Evolutionary conservation across 2,113 vertebrate genomes (phyloP).

Genomic region (Pelobates fuscus): DNA sequence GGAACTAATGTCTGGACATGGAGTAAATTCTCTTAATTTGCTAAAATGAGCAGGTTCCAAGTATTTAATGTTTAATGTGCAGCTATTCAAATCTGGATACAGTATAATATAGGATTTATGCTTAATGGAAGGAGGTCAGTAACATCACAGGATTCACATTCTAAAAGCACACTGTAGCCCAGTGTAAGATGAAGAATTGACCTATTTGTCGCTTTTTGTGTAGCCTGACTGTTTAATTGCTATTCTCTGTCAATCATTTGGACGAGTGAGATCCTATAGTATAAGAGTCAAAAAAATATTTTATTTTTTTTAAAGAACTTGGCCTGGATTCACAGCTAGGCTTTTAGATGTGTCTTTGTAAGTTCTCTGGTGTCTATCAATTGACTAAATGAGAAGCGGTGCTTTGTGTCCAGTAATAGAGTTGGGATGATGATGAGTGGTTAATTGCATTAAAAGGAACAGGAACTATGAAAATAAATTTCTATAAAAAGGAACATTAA

Average conservation of each 20-base stretch:
- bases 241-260: slow-evolving; percentile 18
- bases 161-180: background rate
- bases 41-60: background rate
- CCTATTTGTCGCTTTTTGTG: background rate
- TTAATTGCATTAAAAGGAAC: no score
- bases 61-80: background rate
- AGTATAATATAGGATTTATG: background rate
- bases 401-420: no score
- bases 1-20: no score
- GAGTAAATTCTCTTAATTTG: no score
- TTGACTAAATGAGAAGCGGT: no score
- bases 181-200: background rate
- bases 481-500: no score
- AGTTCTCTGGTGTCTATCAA: no score
- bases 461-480: no score
- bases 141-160: background rate
- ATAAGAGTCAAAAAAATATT: background rate
- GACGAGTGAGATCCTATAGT: background rate
- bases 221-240: slow-evolving; percentile 14
- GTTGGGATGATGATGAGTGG: no score
- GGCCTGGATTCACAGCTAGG: no score
- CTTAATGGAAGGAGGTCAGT: background rate
- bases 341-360: no score
- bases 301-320: no score
- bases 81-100: background rate